Percentiles rank a stretch among this genome's conserved stretches.
phyloP scores from a whole-genome alignment of 2,888 invertebrate genomes.

The Hofmannophila pseudospretella region DNA sequence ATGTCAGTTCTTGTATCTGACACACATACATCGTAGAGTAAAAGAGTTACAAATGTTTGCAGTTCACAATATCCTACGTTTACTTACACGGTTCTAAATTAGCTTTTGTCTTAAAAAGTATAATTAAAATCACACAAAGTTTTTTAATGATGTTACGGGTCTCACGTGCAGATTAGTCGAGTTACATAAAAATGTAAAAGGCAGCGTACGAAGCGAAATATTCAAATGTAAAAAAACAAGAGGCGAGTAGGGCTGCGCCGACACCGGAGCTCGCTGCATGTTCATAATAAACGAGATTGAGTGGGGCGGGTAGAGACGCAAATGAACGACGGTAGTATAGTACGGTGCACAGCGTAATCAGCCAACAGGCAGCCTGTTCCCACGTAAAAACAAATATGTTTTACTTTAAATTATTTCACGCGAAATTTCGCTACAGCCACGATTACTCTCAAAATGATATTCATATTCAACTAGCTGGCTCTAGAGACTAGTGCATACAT shows the following conservation, averaged over 20 bases:
- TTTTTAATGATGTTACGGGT: background rate
- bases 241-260: slow-evolving; percentile 40
- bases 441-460: slow-evolving; percentile 16
- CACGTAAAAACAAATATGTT: slow-evolving; percentile 60
- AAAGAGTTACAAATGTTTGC: too few species aligned
- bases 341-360: slow-evolving; percentile 62
- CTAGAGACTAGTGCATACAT: too few species aligned
- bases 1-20: background rate
- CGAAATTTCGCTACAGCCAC: slow-evolving; percentile 26
- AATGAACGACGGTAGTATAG: slow-evolving; percentile 62
- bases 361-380: slow-evolving; percentile 53
- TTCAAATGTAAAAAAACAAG: slow-evolving; percentile 61
- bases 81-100: too few species aligned
- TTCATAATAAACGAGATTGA: slow-evolving; percentile 74
- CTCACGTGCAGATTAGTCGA: slow-evolving; percentile 11
- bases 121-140: too few species aligned
- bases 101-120: too few species aligned
- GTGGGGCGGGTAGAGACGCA: slow-evolving; percentile 62
- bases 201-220: slow-evolving; percentile 54
- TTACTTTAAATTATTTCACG: slow-evolving; percentile 36
- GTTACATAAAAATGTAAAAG: slow-evolving; percentile 49
- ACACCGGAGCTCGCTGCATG: slow-evolving; percentile 55
- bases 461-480: slow-evolving; percentile 1
- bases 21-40: too few species aligned
- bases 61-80: too few species aligned